phyloP scores from a whole-genome alignment of 2,113 vertebrate species.

The Chiloscyllium plagiosum region DNA sequence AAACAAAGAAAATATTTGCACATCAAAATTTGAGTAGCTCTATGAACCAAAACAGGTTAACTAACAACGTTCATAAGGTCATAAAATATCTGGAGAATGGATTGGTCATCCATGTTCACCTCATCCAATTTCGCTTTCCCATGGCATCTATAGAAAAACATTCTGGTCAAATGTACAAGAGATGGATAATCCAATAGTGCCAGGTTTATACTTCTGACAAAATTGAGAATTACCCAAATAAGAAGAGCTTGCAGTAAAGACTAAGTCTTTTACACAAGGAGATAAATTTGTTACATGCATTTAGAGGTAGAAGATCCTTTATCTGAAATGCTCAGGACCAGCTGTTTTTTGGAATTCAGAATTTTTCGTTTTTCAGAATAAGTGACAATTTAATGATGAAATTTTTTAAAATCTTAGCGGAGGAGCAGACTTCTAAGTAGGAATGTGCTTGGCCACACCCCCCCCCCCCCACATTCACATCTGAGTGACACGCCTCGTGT shows the following conservation, averaged over 20 bases:
- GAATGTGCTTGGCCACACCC: too few species aligned
- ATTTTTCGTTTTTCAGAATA: too few species aligned
- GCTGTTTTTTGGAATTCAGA: too few species aligned
- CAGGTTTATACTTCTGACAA: neutral
- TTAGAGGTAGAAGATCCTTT: too few species aligned
- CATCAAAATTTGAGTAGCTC: neutral
- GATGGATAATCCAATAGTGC: neutral
- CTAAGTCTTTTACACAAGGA: neutral
- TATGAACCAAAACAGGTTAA: neutral
- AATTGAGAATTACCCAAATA: neutral
- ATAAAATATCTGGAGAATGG: neutral
- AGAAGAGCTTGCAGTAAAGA: neutral
- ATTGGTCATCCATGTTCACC: neutral
- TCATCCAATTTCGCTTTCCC: neutral
- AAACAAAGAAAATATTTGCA: neutral
- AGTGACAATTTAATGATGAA: too few species aligned
- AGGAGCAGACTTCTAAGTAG: too few species aligned
- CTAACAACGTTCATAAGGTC: neutral
- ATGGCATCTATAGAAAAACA: neutral
- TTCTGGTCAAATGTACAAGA: neutral
- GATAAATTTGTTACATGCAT: neutral
- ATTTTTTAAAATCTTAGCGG: too few species aligned
- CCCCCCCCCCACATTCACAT: too few species aligned
- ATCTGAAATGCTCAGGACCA: too few species aligned
- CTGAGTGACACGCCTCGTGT: too few species aligned